A percentile compares a stretch with the other conserved stretches of the same genome.
phyloP scores from a whole-genome alignment of 1,140 invertebrate genomes.

The Cydia pomonella region DNA sequence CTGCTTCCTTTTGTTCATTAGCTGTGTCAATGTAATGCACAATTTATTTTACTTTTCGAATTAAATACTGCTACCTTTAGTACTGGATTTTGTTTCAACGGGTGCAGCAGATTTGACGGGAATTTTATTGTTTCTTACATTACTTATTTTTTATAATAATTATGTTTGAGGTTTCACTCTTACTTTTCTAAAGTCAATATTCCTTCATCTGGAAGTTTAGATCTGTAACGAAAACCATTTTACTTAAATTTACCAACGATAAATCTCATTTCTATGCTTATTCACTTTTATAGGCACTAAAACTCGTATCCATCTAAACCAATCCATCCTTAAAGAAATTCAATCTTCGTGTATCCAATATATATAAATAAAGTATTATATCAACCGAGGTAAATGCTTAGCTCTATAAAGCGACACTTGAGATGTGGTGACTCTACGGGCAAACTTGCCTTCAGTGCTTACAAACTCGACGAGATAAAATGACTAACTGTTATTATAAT shows the following conservation, averaged over 20 bases:
- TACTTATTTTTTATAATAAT: neutral
- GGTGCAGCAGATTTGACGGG: conserved; percentile 1
- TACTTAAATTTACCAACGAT: neutral
- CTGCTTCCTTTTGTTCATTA: conserved; percentile 48
- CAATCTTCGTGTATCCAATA: conserved; percentile 33
- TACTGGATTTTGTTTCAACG: conserved; percentile 26
- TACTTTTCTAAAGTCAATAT: neutral
- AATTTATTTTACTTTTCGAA: conserved; percentile 45
- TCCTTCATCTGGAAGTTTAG: neutral
- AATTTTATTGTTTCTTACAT: conserved; percentile 4
- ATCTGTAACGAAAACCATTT: neutral
- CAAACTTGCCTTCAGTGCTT: neutral
- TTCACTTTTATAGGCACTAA: conserved; percentile 9
- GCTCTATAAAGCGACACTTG: conserved; percentile 21
- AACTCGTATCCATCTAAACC: neutral
- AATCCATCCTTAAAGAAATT: conserved; percentile 18
- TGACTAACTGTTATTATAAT: neutral
- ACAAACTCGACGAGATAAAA: neutral
- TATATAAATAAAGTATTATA: conserved; percentile 28
- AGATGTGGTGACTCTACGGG: neutral
- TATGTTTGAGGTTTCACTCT: neutral
- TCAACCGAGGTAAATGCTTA: conserved; percentile 22
- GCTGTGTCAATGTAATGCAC: conserved; percentile 45
- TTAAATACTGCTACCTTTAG: conserved; percentile 43
- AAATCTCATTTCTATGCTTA: neutral